Evolutionary conservation across 1,140 invertebrate species (phyloP).

Genomic region (Marisa cornuarietis): DNA sequence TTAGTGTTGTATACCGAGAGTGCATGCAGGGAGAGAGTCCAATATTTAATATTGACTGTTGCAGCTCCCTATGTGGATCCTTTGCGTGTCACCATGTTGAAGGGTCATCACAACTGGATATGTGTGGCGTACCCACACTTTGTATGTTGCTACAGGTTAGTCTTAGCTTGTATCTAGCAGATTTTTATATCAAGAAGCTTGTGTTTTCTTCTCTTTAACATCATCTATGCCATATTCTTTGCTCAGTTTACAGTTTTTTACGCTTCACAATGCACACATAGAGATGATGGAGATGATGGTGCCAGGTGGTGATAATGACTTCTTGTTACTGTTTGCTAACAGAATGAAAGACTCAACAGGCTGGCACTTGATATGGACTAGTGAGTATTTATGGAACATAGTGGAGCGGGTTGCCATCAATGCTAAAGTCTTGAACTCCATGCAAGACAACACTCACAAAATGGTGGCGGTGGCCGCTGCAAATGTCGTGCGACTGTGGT

Average conservation of each 20-base stretch:
- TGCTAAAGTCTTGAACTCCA: constrained; percentile 81
- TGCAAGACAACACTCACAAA: constrained; percentile 73
- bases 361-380: constrained; percentile 95
- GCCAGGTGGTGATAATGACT: background rate
- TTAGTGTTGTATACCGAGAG: too few species aligned
- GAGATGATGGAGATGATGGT: background rate
- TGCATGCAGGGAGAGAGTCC: too few species aligned
- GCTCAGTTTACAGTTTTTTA: background rate
- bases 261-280: background rate
- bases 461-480: constrained; percentile 90
- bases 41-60: background rate
- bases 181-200: background rate
- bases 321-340: constrained; percentile 39
- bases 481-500: constrained; percentile 87
- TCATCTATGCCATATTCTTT: background rate
- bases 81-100: constrained; percentile 76
- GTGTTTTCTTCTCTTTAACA: background rate
- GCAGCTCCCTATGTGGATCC: constrained; percentile 42
- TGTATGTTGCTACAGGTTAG: constrained; percentile 90
- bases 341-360: constrained; percentile 94
- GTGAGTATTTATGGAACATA: constrained; percentile 86
- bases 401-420: constrained; percentile 95
- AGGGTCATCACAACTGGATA: constrained; percentile 98
- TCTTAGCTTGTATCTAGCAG: background rate
- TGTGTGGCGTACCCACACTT: constrained; percentile 96